A percentile compares a stretch with the other conserved stretches of the same genome.
phyloP scores from a whole-genome alignment of 2,113 vertebrate genomes.

The Stigmatopora nigra region DNA sequence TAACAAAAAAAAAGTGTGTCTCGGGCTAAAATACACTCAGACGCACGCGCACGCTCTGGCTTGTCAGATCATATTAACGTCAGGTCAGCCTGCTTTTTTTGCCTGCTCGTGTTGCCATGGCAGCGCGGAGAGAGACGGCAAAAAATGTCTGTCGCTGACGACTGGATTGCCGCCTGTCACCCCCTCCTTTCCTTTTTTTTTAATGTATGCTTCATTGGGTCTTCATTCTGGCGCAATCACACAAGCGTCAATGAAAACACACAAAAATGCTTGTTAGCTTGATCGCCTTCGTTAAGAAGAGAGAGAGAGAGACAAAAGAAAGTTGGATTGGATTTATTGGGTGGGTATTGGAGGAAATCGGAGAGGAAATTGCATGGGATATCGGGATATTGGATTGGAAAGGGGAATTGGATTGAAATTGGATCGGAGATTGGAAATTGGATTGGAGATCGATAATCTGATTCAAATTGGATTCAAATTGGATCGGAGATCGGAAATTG shows the following conservation, averaged over 20 bases:
- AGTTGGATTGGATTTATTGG: no score
- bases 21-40: slow-evolving; percentile 20
- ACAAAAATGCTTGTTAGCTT: background rate
- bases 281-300: background rate
- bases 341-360: no score
- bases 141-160: slow-evolving; percentile 12
- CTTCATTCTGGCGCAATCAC: background rate
- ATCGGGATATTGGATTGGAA: no score
- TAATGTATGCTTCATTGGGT: background rate
- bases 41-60: slow-evolving; percentile 34
- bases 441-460: no score
- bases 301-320: no score
- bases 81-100: slow-evolving; percentile 45
- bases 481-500: no score
- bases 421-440: no score
- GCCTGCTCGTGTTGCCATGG: slow-evolving; percentile 59
- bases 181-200: no score
- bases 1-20: slow-evolving; percentile 19
- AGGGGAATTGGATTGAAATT: no score
- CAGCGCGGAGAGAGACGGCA: slow-evolving; percentile 44
- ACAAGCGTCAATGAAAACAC: background rate
- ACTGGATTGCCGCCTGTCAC: slow-evolving; percentile 34
- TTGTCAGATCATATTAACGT: slow-evolving; percentile 65
- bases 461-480: no score
- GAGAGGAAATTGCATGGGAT: no score